These are phyloP conservation scores for Python bivittatus DNA, from an alignment of 2,113 vertebrate genomes.

Conservation along the genomic window DNA sequence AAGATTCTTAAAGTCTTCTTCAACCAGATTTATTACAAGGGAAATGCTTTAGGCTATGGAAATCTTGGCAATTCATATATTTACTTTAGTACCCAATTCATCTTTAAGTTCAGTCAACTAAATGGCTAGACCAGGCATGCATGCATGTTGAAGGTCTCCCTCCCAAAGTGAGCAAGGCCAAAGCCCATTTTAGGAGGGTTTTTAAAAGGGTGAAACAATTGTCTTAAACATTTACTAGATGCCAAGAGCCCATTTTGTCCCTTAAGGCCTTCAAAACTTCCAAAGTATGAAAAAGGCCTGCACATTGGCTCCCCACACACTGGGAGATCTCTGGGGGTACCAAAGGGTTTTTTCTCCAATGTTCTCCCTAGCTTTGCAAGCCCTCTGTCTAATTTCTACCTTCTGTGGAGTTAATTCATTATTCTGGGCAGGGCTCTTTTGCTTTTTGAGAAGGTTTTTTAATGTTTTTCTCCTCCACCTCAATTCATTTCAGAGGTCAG, in stretches of 20 bases:
- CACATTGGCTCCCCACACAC: neutral
- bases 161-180: neutral
- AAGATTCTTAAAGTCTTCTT: neutral
- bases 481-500: neutral
- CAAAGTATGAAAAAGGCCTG: neutral
- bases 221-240: neutral
- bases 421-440: neutral
- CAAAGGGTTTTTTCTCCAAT: neutral
- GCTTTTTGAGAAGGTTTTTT: neutral
- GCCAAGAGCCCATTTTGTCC: neutral
- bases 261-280: neutral
- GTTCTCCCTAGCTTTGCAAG: neutral
- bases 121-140: neutral
- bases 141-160: neutral
- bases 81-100: neutral
- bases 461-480: neutral
- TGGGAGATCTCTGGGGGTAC: neutral
- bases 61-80: neutral
- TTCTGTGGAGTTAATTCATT: neutral
- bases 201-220: neutral
- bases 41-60: neutral
- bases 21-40: neutral
- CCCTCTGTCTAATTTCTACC: neutral
- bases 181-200: neutral
- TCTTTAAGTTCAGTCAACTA: neutral